Evolutionary conservation across 1,140 invertebrate genomes (phyloP).

Genomic region (Theocolax elegans): DNA sequence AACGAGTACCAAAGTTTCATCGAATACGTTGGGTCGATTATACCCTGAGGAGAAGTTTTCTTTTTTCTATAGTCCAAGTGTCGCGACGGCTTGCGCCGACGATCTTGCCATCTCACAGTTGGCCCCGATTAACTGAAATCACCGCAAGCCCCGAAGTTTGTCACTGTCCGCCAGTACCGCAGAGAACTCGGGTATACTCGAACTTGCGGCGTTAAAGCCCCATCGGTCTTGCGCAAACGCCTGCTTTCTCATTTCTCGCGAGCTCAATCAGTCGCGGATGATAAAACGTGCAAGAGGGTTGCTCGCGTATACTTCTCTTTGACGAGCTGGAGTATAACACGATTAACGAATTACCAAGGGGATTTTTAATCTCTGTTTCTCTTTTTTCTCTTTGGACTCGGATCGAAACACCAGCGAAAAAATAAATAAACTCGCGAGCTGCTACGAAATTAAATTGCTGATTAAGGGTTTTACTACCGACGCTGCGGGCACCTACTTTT

Average conservation of each 20-base stretch:
- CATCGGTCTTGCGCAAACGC: neutral
- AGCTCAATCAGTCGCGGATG: constrained; percentile 19
- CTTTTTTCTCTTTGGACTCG: constrained; percentile 47
- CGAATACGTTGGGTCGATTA: no score
- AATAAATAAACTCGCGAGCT: constrained; percentile 61
- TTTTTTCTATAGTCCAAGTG: no score
- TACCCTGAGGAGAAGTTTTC: no score
- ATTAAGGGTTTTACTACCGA: constrained; percentile 56
- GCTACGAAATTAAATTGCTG: constrained; percentile 62
- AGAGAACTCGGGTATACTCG: no score
- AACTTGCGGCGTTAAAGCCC: neutral
- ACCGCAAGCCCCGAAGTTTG: constrained; percentile 36
- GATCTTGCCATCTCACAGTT: no score
- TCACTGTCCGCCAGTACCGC: constrained; percentile 21
- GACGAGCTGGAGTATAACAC: constrained; percentile 51
- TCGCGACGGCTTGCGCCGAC: no score
- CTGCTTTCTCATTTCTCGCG: constrained; percentile 24
- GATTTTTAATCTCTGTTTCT: constrained; percentile 64
- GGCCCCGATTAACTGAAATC: constrained; percentile 52
- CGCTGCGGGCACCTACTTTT: no score
- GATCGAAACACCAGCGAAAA: constrained; percentile 57
- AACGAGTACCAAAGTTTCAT: no score
- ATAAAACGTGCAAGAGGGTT: constrained; percentile 2
- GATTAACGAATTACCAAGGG: constrained; percentile 66
- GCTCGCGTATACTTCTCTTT: no score